Evolutionary conservation across 2,888 invertebrate genomes (phyloP).

Genomic region (Aspidapion aeneum): DNA sequence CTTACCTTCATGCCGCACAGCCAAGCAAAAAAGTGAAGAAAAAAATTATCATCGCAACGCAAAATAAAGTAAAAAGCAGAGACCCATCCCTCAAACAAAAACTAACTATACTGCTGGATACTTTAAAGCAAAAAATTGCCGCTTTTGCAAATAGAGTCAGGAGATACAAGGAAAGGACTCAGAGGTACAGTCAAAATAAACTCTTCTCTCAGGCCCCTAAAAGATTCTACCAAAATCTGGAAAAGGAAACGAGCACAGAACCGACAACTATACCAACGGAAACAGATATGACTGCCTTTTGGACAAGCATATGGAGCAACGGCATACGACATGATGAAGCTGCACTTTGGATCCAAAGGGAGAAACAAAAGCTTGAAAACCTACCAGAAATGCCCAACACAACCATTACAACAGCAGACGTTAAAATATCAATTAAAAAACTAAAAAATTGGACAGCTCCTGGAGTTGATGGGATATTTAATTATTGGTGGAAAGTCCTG

Average conservation of each 20-base stretch:
- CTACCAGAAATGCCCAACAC: neutral
- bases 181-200: neutral
- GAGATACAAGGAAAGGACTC: neutral
- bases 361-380: neutral
- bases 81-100: neutral
- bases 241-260: neutral
- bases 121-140: neutral
- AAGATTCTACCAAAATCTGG: neutral
- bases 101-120: neutral
- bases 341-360: neutral
- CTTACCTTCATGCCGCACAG: neutral
- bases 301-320: neutral
- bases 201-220: neutral
- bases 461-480: neutral
- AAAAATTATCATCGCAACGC: neutral
- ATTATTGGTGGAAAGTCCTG: slow-evolving; percentile 3
- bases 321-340: neutral
- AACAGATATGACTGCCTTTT: neutral
- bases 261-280: neutral
- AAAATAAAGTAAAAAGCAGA: neutral
- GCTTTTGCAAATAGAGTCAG: neutral
- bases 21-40: neutral
- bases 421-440: neutral
- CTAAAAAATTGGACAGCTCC: slow-evolving; percentile 3
- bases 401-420: neutral